Evolutionary conservation across 2,113 vertebrate species (phyloP), one percentile per base, ranked within the genome.

Genomic region (Hassar affinis): DNA sequence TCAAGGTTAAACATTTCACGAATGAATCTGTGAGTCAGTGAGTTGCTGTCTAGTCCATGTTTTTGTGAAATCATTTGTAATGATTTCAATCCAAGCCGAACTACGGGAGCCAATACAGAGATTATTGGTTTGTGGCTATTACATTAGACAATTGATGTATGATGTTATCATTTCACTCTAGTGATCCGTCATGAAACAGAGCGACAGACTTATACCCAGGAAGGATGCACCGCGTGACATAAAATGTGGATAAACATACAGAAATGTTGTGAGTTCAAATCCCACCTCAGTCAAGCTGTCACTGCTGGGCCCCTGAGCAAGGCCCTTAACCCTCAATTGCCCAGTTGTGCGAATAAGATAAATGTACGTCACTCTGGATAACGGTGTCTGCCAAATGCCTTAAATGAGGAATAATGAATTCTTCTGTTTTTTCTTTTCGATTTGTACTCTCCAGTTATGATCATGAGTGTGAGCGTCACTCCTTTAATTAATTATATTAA

Each of bases 1-100:
- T 79, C 38, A 61, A 79, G 78, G 78, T 79, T 71, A 81, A 71
- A 81, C 64, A 69, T 81, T 56, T 81, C 47, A 69, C 51, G 7
- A 14, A 69, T 71, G 47, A 56, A 81, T 54, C 35, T 56, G 30
- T 42, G 49, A 49, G n/a, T 27, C 78, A 61, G 38, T 64, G 10
- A 33, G 27, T 49, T 22, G 9, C 74, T 35, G 20, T 56, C 33
- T 30, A 33, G 75, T 57, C 75, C 15, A 25, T 35, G 52, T 45
- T 35, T 35, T 61, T 61, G 56, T 45, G 77, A n/a, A n/a, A n/a
- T 35, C 56, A 79, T 68, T 68, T 52, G 61, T 68, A 51, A 51
- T 45, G 27, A 33, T 66, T 45, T 51, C 47, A 64, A 68, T 17
- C 9, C 30, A 52, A 52, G 18, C 6, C 25, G 0, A 42, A 38